phyloP scores from a whole-genome alignment of 1,140 invertebrate genomes.

The Triops longicaudatus region DNA sequence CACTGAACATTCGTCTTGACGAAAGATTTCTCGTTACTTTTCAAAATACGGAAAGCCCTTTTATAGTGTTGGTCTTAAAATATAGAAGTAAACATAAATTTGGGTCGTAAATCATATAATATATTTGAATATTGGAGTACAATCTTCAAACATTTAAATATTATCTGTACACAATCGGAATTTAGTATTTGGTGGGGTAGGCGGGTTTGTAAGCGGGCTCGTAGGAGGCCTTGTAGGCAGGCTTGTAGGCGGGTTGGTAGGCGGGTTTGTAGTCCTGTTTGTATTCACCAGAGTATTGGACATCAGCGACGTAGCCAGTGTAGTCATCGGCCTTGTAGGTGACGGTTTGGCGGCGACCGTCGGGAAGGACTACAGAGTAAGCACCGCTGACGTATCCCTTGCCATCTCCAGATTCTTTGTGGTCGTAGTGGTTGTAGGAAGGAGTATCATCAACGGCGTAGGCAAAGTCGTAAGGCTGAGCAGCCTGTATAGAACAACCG shows the following conservation, averaged over 20 bases:
- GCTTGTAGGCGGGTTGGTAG: constrained; percentile 6
- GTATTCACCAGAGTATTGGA: constrained; percentile 62
- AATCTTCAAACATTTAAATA: constrained; percentile 4
- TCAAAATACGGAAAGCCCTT: no score
- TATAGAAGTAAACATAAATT: background rate
- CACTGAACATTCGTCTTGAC: no score
- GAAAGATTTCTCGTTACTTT: no score
- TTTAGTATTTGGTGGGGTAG: constrained; percentile 2
- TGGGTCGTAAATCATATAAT: background rate
- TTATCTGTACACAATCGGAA: background rate
- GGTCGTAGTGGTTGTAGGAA: constrained; percentile 61
- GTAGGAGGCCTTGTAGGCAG: background rate
- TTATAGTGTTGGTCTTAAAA: no score
- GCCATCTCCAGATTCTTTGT: constrained; percentile 55
- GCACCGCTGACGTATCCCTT: constrained; percentile 51
- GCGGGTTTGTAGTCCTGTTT: constrained; percentile 39
- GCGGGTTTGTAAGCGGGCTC: background rate
- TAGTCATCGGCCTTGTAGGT: constrained; percentile 69
- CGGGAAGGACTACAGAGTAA: constrained; percentile 65
- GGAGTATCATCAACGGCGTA: constrained; percentile 60
- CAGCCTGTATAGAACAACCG: background rate
- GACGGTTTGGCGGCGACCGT: constrained; percentile 64
- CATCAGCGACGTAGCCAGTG: constrained; percentile 68
- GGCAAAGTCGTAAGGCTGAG: constrained; percentile 55
- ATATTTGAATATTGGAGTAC: background rate